Percentiles rank a stretch among this genome's conserved stretches.
phyloP scores from a whole-genome alignment of 2,113 vertebrate species.

The Heterotilapia buettikoferi region DNA sequence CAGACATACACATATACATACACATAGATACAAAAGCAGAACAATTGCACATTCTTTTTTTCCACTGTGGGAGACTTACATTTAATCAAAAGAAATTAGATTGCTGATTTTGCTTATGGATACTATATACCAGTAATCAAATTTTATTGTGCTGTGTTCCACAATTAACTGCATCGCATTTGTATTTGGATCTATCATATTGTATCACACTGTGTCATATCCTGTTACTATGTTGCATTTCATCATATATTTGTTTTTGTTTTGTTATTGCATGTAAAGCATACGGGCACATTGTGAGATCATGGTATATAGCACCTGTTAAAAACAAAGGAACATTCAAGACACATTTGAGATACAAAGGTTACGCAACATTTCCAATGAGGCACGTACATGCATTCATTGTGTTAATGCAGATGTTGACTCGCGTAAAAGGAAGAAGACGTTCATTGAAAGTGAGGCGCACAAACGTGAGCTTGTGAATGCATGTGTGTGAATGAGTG shows the following conservation, averaged over 20 bases:
- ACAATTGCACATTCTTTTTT: conserved; percentile 1
- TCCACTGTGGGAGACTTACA: conserved; percentile 32
- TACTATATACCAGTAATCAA: conserved; percentile 34
- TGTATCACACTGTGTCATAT: conserved; percentile 11
- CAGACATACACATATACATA: background rate
- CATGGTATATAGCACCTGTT: background rate
- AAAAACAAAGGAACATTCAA: background rate
- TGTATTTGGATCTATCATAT: background rate
- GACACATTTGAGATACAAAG: background rate
- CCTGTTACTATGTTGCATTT: background rate
- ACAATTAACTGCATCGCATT: conserved; percentile 11
- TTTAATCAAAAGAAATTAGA: conserved; percentile 58
- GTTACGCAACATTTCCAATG: background rate
- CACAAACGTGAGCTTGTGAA: background rate
- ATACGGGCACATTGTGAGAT: background rate
- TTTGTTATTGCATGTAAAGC: background rate
- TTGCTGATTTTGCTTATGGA: conserved; percentile 23
- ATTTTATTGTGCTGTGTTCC: conserved; percentile 13
- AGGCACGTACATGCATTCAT: background rate
- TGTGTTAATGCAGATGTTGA: background rate
- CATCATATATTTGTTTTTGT: background rate
- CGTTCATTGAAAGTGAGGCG: background rate
- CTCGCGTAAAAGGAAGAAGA: background rate
- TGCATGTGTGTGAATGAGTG: conserved; percentile 3
- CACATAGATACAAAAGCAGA: background rate